phyloP scores from a whole-genome alignment of 2,888 invertebrate genomes.

The Drosophila longiperda region DNA sequence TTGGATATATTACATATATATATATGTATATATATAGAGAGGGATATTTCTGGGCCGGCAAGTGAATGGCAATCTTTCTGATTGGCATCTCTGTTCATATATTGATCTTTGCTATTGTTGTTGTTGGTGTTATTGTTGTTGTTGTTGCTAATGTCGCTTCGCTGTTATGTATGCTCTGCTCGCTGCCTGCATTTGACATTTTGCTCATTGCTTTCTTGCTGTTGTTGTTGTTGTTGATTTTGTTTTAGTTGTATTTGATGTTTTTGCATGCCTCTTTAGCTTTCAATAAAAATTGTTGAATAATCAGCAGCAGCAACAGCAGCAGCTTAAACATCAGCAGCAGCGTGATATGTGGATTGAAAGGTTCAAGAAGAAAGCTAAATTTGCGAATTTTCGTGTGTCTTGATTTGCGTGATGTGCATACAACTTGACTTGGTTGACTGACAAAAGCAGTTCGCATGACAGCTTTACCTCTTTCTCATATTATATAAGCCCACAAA shows the following conservation, averaged over 20 bases:
- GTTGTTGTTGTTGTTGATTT: constrained; percentile 45
- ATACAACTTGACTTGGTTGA: constrained; percentile 48
- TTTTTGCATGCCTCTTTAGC: constrained; percentile 73
- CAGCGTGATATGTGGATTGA: constrained; percentile 63
- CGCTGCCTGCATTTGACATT: constrained; percentile 77
- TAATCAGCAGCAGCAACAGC: constrained; percentile 60
- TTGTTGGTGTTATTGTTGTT: constrained; percentile 29
- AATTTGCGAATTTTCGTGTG: constrained; percentile 64
- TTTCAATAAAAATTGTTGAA: constrained; percentile 79
- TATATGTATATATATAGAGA: constrained; percentile 3
- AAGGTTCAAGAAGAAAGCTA: constrained; percentile 74
- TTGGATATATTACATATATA: background rate
- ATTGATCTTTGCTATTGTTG: constrained; percentile 35
- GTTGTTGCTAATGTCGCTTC: constrained; percentile 69
- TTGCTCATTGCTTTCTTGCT: constrained; percentile 76
- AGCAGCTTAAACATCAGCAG: constrained; percentile 29
- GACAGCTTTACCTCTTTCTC: constrained; percentile 16
- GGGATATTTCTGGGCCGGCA: constrained; percentile 27
- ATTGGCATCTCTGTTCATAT: constrained; percentile 41
- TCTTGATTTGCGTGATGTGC: constrained; percentile 81
- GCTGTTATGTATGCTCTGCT: constrained; percentile 68
- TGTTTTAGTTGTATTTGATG: constrained; percentile 35
- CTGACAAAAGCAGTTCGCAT: constrained; percentile 50
- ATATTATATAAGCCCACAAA: constrained; percentile 69
- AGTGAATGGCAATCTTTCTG: constrained; percentile 64